Evolutionary conservation across 2,888 invertebrate genomes (phyloP).

Genomic region (Euzophera pinguis): DNA sequence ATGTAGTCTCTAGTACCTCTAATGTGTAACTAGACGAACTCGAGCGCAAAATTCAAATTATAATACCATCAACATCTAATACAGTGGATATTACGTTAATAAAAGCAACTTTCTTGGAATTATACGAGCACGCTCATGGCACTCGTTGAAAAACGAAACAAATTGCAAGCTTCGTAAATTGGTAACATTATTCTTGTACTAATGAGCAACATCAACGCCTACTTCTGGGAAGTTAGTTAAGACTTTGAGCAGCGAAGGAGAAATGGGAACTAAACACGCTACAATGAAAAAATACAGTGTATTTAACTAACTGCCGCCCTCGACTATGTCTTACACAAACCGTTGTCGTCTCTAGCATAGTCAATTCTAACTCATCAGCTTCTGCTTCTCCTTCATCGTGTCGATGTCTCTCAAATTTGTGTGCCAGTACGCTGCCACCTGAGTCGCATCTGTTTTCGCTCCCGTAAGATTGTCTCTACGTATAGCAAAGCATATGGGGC

Average conservation of each 20-base stretch:
- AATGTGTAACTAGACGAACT: conserved; percentile 6
- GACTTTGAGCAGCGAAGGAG: not conserved
- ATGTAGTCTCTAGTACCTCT: not conserved
- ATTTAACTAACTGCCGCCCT: too few relatives aligned
- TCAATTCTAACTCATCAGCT: too few relatives aligned
- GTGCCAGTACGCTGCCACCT: too few relatives aligned
- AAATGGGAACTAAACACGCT: not conserved
- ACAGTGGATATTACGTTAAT: conserved; percentile 31
- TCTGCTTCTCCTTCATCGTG: too few relatives aligned
- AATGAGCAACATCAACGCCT: conserved; percentile 38
- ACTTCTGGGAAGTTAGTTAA: conserved; percentile 2
- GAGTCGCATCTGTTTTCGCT: too few relatives aligned
- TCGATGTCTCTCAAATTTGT: too few relatives aligned
- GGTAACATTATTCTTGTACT: conserved; percentile 31
- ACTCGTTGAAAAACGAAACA: conserved; percentile 30
- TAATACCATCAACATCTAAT: conserved; percentile 35
- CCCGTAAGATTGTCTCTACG: too few relatives aligned
- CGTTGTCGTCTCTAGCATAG: too few relatives aligned
- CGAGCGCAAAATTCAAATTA: conserved; percentile 35
- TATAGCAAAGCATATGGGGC: too few relatives aligned
- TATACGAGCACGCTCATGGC: conserved; percentile 31
- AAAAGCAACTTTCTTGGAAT: conserved; percentile 33
- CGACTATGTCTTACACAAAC: too few relatives aligned
- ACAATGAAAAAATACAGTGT: not conserved
- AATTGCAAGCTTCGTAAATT: conserved; percentile 38